phyloP scores from a whole-genome alignment of 2,797 vertebrate species.

The Pantherophis alleghaniensis region DNA sequence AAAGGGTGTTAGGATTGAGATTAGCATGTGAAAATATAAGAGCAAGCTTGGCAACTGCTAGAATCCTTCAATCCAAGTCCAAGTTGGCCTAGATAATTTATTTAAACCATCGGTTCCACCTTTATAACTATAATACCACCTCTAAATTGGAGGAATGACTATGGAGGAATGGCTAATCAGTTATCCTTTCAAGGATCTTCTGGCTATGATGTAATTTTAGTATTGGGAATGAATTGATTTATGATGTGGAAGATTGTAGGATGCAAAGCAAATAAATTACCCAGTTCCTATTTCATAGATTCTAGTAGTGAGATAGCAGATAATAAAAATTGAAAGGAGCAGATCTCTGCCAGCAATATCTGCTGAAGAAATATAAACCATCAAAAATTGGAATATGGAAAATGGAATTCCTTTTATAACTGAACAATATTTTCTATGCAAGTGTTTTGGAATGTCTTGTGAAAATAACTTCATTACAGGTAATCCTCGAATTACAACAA shows the following conservation, averaged over 20 bases:
- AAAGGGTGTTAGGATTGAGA: not conserved
- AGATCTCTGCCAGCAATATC: not conserved
- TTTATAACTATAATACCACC: not conserved
- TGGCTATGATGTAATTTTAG: not conserved
- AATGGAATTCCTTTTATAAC: not conserved
- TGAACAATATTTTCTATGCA: not conserved
- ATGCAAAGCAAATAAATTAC: conserved; percentile 11
- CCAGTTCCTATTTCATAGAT: not conserved
- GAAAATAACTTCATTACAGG: not conserved
- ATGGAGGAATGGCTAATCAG: not conserved
- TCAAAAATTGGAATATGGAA: not conserved
- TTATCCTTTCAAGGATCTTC: not conserved
- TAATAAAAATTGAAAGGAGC: conserved; percentile 1
- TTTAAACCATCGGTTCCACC: not conserved
- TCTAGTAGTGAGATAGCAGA: not conserved
- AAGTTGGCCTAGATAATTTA: conserved; percentile 1
- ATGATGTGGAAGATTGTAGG: not conserved
- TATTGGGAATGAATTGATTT: not conserved
- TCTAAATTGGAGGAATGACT: not conserved
- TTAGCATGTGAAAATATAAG: not conserved
- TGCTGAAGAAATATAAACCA: not conserved
- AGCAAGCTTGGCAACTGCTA: not conserved
- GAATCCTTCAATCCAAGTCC: not conserved
- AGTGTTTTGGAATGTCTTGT: not conserved
- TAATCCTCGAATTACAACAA: not conserved